phyloP scores from a whole-genome alignment of 2,113 vertebrate genomes.

The Circaetus gallicus region DNA sequence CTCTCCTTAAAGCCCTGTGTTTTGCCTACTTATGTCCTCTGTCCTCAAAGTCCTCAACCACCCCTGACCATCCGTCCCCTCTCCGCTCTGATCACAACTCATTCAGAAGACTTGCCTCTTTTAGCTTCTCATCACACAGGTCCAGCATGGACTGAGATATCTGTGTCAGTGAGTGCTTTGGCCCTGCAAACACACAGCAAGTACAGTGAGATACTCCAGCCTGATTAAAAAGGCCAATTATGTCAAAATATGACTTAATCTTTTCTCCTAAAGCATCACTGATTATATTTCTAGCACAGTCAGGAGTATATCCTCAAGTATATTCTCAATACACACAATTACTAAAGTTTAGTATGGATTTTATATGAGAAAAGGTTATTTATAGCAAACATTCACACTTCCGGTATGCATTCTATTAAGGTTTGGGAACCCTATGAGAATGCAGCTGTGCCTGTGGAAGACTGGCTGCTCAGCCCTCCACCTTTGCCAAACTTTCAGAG shows the following conservation, averaged over 20 bases:
- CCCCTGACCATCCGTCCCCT: not conserved
- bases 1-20: not conserved
- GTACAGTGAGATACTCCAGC: not conserved
- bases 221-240: not conserved
- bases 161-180: conserved; percentile 95
- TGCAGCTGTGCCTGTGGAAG: not conserved
- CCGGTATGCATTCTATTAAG: not conserved
- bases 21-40: not conserved
- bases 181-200: conserved; percentile 76
- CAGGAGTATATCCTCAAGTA: not conserved
- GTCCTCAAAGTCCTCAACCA: not conserved
- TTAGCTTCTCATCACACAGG: conserved; percentile 93
- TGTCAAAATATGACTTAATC: not conserved
- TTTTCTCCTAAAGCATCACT: not conserved
- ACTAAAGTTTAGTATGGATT: not conserved
- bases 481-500: not conserved
- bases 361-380: not conserved
- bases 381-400: not conserved
- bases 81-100: not conserved
- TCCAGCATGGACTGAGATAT: conserved; percentile 95
- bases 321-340: not conserved
- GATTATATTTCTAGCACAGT: not conserved
- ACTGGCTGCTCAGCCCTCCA: not conserved
- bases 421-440: not conserved
- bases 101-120: conserved; percentile 83